Conservation (phyloP, 2,888 invertebrate species). For the Caprella mutica region DNA sequence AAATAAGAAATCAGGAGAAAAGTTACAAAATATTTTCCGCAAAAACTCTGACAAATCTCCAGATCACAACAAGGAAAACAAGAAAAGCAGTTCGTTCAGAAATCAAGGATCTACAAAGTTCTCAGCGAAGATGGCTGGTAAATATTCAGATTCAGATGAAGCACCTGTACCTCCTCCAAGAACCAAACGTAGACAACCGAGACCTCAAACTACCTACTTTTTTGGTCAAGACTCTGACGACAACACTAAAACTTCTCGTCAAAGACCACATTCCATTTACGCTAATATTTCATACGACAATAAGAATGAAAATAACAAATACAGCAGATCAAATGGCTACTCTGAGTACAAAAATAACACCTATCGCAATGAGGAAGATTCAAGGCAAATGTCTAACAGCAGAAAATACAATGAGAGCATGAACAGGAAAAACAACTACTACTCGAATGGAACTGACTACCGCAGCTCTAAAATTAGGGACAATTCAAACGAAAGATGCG, state of each 20-base stretch:
- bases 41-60: neutral
- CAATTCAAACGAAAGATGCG: constrained; percentile 3
- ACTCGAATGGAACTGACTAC: neutral
- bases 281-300: neutral
- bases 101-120: constrained; percentile 3
- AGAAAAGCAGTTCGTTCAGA: neutral
- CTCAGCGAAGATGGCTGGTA: constrained; percentile 2
- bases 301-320: neutral
- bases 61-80: neutral
- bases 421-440: constrained; percentile 3
- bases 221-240: constrained; percentile 25
- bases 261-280: constrained; percentile 8
- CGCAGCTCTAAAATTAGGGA: neutral
- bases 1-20: constrained; percentile 3
- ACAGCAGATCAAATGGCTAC: neutral
- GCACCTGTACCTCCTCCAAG: constrained; percentile 33
- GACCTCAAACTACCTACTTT: constrained; percentile 28
- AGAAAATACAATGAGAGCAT: neutral
- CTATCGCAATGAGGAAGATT: neutral
- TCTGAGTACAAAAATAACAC: neutral
- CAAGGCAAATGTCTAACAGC: neutral
- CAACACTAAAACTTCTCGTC: neutral
- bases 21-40: too few species aligned
- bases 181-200: constrained; percentile 26
- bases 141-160: constrained; percentile 1